A percentile compares a stretch with the other conserved stretches of the same genome.
Conservation (phyloP, 2,888 invertebrate species). For the Drosophila algonquin region DNA sequence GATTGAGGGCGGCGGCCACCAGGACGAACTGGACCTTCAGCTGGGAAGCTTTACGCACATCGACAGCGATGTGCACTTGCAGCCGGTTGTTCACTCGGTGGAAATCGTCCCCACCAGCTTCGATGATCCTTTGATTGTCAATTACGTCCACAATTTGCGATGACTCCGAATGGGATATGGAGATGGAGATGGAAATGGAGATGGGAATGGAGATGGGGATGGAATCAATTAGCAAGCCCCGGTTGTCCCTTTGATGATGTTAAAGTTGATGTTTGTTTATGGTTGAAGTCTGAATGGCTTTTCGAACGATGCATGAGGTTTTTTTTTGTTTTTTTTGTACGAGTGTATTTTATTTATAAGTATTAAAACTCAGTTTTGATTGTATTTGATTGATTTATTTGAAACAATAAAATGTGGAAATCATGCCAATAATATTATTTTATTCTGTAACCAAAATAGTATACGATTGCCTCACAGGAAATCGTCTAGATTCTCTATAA, state of each 20-base stretch:
- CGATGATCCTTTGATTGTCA: constrained; percentile 75
- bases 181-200: background rate
- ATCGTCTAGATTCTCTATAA: background rate
- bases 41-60: constrained; percentile 78
- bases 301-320: background rate
- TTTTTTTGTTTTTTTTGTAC: too few species aligned
- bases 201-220: constrained; percentile 12
- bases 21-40: constrained; percentile 69
- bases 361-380: too few species aligned
- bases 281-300: constrained; percentile 16
- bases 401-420: constrained; percentile 3
- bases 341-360: too few species aligned
- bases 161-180: constrained; percentile 31
- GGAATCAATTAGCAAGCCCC: constrained; percentile 18
- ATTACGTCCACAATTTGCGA: constrained; percentile 74
- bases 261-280: constrained; percentile 39
- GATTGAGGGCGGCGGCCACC: constrained; percentile 55
- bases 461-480: background rate
- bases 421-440: background rate
- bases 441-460: background rate
- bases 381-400: too few species aligned
- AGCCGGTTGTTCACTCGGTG: constrained; percentile 80
- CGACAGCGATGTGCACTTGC: constrained; percentile 76
- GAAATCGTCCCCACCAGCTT: constrained; percentile 80
- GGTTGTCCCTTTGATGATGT: constrained; percentile 27